Conservation (phyloP, 2,113 vertebrate genomes). For the Chauna torquata region DNA sequence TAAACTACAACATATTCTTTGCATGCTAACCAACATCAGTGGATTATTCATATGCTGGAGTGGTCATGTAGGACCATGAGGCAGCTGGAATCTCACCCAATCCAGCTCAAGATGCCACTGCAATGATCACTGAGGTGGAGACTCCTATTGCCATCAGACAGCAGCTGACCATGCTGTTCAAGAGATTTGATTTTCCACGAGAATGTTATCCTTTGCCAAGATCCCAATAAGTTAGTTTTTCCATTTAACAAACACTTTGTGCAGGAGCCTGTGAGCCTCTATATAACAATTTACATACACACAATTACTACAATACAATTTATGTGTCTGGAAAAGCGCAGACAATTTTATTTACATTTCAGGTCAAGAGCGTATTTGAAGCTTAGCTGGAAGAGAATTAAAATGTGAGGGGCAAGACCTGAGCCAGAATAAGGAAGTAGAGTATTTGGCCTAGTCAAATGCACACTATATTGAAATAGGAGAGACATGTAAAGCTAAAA, state of each 20-base stretch:
- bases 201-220: not conserved
- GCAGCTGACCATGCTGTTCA: not conserved
- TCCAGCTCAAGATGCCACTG: not conserved
- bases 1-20: too few species aligned
- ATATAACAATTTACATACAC: not conserved
- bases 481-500: not conserved
- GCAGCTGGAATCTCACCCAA: not conserved
- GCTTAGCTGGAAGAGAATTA: not conserved
- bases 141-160: not conserved
- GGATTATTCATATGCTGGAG: not conserved
- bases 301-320: not conserved
- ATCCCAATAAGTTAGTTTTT: not conserved
- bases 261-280: not conserved
- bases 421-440: not conserved
- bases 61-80: not conserved
- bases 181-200: not conserved
- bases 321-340: not conserved
- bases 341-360: not conserved
- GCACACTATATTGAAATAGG: not conserved
- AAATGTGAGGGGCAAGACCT: not conserved
- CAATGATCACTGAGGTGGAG: not conserved
- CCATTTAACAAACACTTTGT: not conserved
- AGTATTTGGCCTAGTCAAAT: not conserved
- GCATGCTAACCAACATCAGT: not conserved
- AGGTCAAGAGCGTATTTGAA: not conserved